Percentiles rank a stretch among this genome's conserved stretches.
These are phyloP conservation scores for Digitonthophagus gazella DNA, from an alignment of 2,888 invertebrate species.

Conservation along the genomic window DNA sequence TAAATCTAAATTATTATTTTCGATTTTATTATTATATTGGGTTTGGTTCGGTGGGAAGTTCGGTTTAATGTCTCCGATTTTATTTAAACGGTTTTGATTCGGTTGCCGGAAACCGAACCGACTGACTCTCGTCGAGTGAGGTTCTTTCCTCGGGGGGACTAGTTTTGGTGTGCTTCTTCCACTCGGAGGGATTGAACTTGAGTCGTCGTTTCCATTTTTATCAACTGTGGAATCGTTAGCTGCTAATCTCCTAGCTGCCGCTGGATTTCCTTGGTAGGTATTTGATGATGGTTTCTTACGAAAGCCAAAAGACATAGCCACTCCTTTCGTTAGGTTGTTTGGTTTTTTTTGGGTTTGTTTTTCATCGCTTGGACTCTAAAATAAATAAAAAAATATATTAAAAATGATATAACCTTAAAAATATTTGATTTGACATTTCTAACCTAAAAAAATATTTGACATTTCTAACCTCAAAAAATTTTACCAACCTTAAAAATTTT, in stretches of 20 bases:
- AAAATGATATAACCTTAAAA: too few relatives aligned
- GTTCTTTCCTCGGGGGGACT: slow-evolving; percentile 67
- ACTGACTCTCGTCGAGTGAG: slow-evolving; percentile 61
- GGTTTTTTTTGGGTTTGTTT: slow-evolving; percentile 59
- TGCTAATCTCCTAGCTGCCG: slow-evolving; percentile 50
- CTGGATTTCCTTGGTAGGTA: slow-evolving; percentile 38
- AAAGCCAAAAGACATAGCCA: slow-evolving; percentile 83
- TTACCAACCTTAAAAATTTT: too few relatives aligned
- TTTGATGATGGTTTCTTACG: slow-evolving; percentile 63
- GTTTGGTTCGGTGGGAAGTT: slow-evolving; percentile 31
- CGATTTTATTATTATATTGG: slow-evolving; percentile 37
- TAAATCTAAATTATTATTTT: slow-evolving; percentile 26
- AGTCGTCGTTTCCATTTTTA: slow-evolving; percentile 41
- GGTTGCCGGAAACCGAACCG: slow-evolving; percentile 76
- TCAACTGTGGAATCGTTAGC: slow-evolving; percentile 50
- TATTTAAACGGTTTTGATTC: slow-evolving; percentile 64
- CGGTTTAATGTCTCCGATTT: slow-evolving; percentile 63
- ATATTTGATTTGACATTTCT: too few relatives aligned
- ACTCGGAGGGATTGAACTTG: slow-evolving; percentile 50
- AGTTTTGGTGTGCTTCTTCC: slow-evolving; percentile 66
- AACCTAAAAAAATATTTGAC: too few relatives aligned
- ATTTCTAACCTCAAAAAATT: too few relatives aligned
- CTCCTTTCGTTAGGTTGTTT: slow-evolving; percentile 62
- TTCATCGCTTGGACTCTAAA: slow-evolving; percentile 63
- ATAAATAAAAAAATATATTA: slow-evolving; percentile 25